A percentile compares a stretch with the other conserved stretches of the same genome.
phyloP scores from a whole-genome alignment of 2,888 invertebrate genomes.

The Tachina fera region DNA sequence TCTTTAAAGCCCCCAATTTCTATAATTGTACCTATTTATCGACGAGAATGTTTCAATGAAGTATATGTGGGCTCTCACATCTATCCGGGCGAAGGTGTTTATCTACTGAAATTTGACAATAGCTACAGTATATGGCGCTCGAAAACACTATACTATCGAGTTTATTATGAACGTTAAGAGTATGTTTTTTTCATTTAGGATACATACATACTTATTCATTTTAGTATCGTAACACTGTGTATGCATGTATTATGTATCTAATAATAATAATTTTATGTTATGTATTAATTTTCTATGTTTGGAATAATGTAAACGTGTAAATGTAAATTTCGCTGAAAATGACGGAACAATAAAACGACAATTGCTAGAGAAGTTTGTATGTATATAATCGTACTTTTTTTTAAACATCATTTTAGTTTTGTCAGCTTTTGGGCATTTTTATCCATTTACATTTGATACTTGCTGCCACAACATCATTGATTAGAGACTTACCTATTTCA shows the following conservation, averaged over 20 bases:
- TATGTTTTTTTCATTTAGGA: constrained; percentile 14
- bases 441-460: constrained; percentile 82
- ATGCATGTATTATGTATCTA: constrained; percentile 42
- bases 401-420: not conserved
- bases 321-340: constrained; percentile 36
- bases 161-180: constrained; percentile 94
- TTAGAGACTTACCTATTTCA: constrained; percentile 75
- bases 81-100: constrained; percentile 98
- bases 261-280: constrained; percentile 64
- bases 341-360: constrained; percentile 43
- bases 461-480: constrained; percentile 75
- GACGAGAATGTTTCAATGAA: constrained; percentile 98
- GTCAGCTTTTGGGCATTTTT: constrained; percentile 70
- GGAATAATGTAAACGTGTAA: constrained; percentile 43
- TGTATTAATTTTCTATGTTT: constrained; percentile 57
- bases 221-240: constrained; percentile 49
- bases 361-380: not conserved
- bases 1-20: constrained; percentile 84
- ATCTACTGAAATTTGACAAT: constrained; percentile 99
- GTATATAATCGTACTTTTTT: not conserved
- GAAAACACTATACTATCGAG: constrained; percentile 99
- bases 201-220: constrained; percentile 48
- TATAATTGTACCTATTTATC: constrained; percentile 96
- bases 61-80: constrained; percentile 98
- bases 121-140: constrained; percentile 99